phyloP scores from a whole-genome alignment of 1,140 invertebrate species.

The Drosophila saltans region DNA sequence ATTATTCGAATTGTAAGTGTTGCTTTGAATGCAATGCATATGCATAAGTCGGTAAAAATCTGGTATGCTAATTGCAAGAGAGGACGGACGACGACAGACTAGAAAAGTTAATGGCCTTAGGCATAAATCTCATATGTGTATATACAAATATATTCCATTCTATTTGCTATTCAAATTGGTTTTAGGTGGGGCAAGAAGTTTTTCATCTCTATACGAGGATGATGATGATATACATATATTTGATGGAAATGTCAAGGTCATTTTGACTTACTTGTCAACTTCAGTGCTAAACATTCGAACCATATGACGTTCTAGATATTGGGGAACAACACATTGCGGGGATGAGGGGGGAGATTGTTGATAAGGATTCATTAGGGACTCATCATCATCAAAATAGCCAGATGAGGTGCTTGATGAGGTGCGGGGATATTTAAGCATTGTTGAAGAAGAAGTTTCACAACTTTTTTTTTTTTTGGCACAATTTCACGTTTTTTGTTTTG shows the following conservation, averaged over 20 bases:
- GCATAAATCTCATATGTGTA: conserved; percentile 29
- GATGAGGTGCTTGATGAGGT: conserved; percentile 76
- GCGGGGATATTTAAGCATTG: conserved; percentile 80
- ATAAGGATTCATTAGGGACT: conserved; percentile 73
- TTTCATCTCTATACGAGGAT: conserved; percentile 3
- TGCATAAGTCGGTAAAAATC: conserved; percentile 18
- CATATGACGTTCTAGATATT: conserved; percentile 78
- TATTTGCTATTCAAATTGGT: conserved; percentile 9
- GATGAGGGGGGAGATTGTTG: conserved; percentile 74
- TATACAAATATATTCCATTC: background rate
- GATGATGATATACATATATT: background rate
- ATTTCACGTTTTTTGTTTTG: conserved; percentile 25
- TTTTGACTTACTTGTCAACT: conserved; percentile 73
- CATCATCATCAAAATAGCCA: conserved; percentile 77
- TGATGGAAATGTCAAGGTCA: conserved; percentile 5
- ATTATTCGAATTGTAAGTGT: background rate
- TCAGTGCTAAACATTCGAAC: conserved; percentile 82
- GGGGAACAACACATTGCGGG: conserved; percentile 64
- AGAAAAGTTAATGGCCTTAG: conserved; percentile 24
- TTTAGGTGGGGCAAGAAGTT: background rate
- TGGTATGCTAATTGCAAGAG: conserved; percentile 10
- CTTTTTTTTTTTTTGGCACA: conserved; percentile 25
- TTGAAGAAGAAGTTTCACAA: conserved; percentile 20
- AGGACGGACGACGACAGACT: conserved; percentile 18
- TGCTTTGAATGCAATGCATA: conserved; percentile 30